These are phyloP conservation scores for Tachuris rubrigastra DNA, from an alignment of 2,113 vertebrate genomes.

Conservation along the genomic window DNA sequence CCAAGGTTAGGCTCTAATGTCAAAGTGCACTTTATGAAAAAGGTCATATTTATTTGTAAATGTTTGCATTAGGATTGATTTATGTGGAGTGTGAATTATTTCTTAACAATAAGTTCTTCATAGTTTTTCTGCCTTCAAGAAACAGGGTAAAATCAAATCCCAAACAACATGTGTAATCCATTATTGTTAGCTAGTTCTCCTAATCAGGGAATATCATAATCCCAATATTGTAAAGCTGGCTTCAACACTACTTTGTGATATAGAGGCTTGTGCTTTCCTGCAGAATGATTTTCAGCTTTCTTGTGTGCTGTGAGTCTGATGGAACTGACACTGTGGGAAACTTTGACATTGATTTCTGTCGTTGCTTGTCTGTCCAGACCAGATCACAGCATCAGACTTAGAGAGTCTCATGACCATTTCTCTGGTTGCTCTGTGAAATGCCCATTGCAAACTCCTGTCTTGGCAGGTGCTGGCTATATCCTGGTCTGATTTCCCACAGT, in stretches of 20 bases:
- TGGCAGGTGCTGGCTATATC: background rate
- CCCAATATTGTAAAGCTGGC: background rate
- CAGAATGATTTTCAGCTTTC: background rate
- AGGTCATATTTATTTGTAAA: background rate
- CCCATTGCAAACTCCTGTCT: background rate
- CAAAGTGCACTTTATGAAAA: background rate
- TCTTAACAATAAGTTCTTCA: background rate
- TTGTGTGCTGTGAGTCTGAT: background rate
- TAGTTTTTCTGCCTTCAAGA: background rate
- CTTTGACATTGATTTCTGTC: background rate
- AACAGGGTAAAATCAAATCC: background rate
- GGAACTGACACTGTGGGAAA: background rate
- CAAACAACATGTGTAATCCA: background rate
- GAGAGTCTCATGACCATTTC: fast-evolving
- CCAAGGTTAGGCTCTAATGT: background rate
- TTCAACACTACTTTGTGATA: background rate
- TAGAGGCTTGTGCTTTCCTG: background rate
- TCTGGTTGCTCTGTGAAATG: background rate
- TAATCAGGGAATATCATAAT: background rate
- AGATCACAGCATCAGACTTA: background rate
- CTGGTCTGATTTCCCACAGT: background rate
- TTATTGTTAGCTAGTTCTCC: background rate
- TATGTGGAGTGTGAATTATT: background rate
- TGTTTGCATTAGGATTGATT: background rate
- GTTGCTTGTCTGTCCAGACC: background rate